A percentile compares a stretch with the other conserved stretches of the same genome.
phyloP scores from a whole-genome alignment of 2,888 invertebrate genomes.

The Cylloceria caligata region DNA sequence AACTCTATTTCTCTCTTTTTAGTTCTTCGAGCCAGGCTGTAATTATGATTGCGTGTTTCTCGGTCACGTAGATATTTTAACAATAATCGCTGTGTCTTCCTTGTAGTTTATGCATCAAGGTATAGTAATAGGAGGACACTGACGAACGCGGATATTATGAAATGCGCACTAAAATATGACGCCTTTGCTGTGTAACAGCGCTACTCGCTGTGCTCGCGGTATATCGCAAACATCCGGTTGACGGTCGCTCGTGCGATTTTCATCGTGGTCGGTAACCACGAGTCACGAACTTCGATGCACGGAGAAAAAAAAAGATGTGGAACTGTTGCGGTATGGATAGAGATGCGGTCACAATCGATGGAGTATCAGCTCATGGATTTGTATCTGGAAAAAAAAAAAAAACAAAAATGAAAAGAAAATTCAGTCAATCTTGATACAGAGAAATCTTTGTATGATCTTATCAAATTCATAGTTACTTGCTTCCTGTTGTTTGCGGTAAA shows the following conservation, averaged over 20 bases:
- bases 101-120: not conserved
- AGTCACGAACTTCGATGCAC: not conserved
- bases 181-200: conserved; percentile 14
- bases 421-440: not conserved
- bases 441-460: not conserved
- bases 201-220: conserved; percentile 3
- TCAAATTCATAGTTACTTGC: not conserved
- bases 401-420: too few species aligned
- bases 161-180: conserved; percentile 15
- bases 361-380: not conserved
- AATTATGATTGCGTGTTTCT: conserved; percentile 29
- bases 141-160: conserved; percentile 20
- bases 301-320: not conserved
- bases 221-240: conserved; percentile 21
- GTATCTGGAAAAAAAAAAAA: not conserved
- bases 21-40: conserved; percentile 18
- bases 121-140: not conserved
- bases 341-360: not conserved
- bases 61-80: conserved; percentile 3
- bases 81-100: conserved; percentile 28
- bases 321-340: not conserved
- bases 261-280: not conserved
- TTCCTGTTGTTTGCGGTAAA: not conserved
- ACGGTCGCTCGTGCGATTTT: conserved; percentile 7
- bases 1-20: not conserved